A percentile compares a stretch with the other conserved stretches of the same genome.
Conservation (phyloP, 1,140 invertebrate species). For the Cydia pomonella region DNA sequence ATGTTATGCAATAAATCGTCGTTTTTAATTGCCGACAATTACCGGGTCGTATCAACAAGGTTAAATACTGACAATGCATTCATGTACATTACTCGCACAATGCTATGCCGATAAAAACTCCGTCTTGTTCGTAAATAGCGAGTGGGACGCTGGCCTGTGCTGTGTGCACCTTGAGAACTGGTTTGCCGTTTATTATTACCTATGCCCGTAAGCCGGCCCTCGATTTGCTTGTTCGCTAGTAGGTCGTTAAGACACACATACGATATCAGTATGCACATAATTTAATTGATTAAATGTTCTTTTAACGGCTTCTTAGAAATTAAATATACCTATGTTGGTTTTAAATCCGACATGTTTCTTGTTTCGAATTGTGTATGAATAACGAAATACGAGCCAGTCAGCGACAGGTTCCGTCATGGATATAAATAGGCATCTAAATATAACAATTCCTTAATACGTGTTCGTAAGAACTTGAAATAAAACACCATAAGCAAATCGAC, state of each 20-base stretch:
- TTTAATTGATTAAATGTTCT: slow-evolving; percentile 23
- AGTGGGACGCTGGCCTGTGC: slow-evolving; percentile 32
- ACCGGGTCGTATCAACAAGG: slow-evolving; percentile 48
- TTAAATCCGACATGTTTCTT: neutral
- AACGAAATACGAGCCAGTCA: neutral
- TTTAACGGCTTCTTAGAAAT: slow-evolving; percentile 18
- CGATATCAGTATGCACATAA: slow-evolving; percentile 27
- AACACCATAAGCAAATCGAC: slow-evolving; percentile 34
- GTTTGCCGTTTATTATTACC: slow-evolving; percentile 28
- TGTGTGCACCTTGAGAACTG: slow-evolving; percentile 33
- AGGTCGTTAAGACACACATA: slow-evolving; percentile 26
- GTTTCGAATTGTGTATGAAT: neutral
- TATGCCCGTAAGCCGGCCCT: slow-evolving; percentile 24
- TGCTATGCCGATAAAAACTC: slow-evolving; percentile 38
- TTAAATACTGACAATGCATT: slow-evolving; percentile 54
- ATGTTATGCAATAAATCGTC: slow-evolving; percentile 60
- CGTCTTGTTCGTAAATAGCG: slow-evolving; percentile 42
- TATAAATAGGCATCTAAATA: neutral
- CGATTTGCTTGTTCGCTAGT: slow-evolving; percentile 29
- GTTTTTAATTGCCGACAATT: slow-evolving; percentile 41
- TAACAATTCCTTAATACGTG: neutral
- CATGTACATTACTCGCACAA: slow-evolving; percentile 43
- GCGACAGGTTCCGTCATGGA: neutral
- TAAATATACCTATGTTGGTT: neutral
- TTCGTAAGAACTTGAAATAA: neutral